Percentiles rank a stretch among this genome's conserved stretches.
Evolutionary conservation across 2,113 vertebrate species (phyloP).

Genomic region (Hemiprocne comata): DNA sequence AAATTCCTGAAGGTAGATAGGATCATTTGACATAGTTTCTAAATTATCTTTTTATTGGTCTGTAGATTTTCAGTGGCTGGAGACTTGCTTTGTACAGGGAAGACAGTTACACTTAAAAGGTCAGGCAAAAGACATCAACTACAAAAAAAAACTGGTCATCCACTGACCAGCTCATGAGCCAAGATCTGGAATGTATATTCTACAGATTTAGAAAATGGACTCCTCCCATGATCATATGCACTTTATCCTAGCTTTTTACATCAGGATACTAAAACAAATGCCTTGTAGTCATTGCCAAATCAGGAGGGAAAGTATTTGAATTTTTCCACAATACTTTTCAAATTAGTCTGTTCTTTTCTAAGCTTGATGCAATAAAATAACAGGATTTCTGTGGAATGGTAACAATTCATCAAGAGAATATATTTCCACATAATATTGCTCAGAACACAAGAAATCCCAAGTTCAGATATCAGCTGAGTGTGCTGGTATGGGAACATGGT

Average conservation of each 20-base stretch:
- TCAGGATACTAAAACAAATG: neutral
- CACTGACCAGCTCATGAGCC: neutral
- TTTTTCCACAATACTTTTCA: neutral
- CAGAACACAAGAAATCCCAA: neutral
- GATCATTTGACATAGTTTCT: neutral
- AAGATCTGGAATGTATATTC: neutral
- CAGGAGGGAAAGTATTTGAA: neutral
- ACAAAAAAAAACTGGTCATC: neutral
- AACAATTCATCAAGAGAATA: neutral
- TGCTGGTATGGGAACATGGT: neutral
- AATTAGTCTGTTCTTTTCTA: neutral
- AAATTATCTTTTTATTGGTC: neutral
- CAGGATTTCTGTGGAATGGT: neutral
- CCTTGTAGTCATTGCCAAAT: constrained; percentile 16
- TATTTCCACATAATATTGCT: neutral
- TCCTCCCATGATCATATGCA: neutral
- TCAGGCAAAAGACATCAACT: neutral
- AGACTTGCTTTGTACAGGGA: neutral
- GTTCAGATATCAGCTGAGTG: neutral
- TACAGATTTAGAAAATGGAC: neutral
- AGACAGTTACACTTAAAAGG: neutral
- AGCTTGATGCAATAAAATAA: neutral
- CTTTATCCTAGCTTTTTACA: neutral
- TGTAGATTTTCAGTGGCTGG: neutral
- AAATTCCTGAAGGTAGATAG: neutral